Evolutionary conservation across 2,113 vertebrate species (phyloP).

Genomic region (Nicator chloris): DNA sequence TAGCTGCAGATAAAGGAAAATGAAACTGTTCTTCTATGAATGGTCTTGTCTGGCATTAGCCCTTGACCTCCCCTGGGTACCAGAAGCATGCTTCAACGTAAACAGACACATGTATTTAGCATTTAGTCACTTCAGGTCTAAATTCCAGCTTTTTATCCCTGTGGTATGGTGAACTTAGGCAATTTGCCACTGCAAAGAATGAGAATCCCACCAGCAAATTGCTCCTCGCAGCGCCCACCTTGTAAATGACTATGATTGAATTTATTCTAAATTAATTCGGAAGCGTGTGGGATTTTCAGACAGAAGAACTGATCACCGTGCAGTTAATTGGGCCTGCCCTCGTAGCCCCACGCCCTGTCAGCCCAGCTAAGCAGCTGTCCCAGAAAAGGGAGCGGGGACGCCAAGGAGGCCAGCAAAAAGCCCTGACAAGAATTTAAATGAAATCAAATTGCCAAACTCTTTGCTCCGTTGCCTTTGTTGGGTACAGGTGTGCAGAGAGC

Average conservation of each 20-base stretch:
- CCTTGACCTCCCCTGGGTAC: not conserved
- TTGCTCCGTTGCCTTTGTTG: not conserved
- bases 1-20: not conserved
- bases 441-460: not conserved
- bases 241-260: slow-evolving; percentile 20
- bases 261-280: slow-evolving; percentile 33
- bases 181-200: not conserved
- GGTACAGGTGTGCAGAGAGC: not conserved
- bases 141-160: not conserved
- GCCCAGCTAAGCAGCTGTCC: slow-evolving; percentile 14
- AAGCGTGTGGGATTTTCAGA: not conserved
- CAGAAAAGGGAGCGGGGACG: not conserved
- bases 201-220: not conserved
- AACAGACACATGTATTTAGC: not conserved
- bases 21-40: not conserved
- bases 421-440: not conserved
- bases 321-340: slow-evolving; percentile 2
- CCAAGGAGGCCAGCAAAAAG: not conserved
- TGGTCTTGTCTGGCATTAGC: not conserved
- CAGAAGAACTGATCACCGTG: not conserved
- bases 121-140: not conserved
- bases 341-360: not conserved
- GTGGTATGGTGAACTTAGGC: not conserved
- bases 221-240: not conserved
- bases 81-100: not conserved